These are phyloP conservation scores for Eupsilia transversa DNA, from an alignment of 2,888 invertebrate species.

Conservation along the genomic window DNA sequence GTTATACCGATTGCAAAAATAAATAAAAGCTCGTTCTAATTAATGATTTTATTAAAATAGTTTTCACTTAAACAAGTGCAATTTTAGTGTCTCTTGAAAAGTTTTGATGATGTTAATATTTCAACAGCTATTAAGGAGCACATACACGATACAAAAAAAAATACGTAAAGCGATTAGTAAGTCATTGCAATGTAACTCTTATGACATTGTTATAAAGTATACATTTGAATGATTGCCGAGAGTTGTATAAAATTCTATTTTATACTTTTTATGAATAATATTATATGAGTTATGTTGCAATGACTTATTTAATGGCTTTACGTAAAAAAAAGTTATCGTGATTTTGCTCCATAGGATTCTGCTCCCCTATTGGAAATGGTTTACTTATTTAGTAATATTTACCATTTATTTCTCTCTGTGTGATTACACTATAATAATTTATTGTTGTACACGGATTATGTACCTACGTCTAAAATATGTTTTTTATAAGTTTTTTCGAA, in stretches of 20 bases:
- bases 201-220: background rate
- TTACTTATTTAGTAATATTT: too few species aligned
- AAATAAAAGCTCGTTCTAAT: slow-evolving; percentile 1
- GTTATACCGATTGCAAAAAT: slow-evolving; percentile 9
- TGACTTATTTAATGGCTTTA: background rate
- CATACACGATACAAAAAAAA: background rate
- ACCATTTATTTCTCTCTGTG: too few species aligned
- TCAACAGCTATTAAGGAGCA: background rate
- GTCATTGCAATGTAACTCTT: background rate
- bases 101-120: background rate
- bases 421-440: background rate
- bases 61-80: background rate
- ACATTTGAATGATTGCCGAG: background rate
- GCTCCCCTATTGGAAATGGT: background rate
- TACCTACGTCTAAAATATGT: background rate
- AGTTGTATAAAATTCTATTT: background rate
- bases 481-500: background rate
- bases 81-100: background rate
- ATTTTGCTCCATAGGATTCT: background rate
- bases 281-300: background rate
- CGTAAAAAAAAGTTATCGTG: background rate
- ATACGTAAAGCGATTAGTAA: background rate
- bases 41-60: background rate
- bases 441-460: background rate
- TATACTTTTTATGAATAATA: background rate